Conservation (phyloP, 2,888 invertebrate genomes). For the Conomelus anceps region DNA sequence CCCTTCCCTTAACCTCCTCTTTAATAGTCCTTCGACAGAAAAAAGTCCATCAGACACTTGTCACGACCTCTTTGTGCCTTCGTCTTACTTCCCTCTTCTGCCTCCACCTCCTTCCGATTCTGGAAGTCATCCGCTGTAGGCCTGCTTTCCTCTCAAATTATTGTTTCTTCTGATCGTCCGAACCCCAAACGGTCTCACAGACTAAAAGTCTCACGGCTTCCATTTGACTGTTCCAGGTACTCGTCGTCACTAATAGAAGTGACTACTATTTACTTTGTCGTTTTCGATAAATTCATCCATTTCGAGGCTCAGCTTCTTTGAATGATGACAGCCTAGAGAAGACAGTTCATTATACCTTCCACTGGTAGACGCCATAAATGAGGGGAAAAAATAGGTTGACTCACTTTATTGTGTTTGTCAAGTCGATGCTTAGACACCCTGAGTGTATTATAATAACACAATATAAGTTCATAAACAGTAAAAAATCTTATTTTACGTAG, state of each 20-base stretch:
- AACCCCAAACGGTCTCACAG: too few species aligned
- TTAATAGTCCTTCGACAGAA: conserved; percentile 9
- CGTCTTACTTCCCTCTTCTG: background rate
- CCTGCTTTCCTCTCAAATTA: background rate
- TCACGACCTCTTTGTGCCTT: conserved; percentile 9
- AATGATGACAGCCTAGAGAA: background rate
- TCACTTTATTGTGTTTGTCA: background rate
- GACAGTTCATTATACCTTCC: background rate
- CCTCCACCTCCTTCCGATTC: background rate
- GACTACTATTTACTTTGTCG: background rate
- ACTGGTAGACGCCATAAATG: background rate
- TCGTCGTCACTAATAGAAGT: too few species aligned
- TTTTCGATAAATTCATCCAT: background rate
- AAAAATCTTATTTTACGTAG: too few species aligned
- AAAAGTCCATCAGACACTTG: conserved; percentile 10
- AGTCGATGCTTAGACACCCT: background rate
- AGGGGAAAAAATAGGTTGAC: background rate
- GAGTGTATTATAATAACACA: too few species aligned
- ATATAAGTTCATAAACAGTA: too few species aligned
- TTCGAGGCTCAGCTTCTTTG: background rate
- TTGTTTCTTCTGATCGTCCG: background rate
- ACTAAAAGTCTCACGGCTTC: background rate
- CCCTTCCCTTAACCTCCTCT: background rate
- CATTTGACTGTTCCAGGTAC: background rate
- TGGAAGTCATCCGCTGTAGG: background rate